phyloP scores from a whole-genome alignment of 2,113 vertebrate species.

The Syngnathus typhle region DNA sequence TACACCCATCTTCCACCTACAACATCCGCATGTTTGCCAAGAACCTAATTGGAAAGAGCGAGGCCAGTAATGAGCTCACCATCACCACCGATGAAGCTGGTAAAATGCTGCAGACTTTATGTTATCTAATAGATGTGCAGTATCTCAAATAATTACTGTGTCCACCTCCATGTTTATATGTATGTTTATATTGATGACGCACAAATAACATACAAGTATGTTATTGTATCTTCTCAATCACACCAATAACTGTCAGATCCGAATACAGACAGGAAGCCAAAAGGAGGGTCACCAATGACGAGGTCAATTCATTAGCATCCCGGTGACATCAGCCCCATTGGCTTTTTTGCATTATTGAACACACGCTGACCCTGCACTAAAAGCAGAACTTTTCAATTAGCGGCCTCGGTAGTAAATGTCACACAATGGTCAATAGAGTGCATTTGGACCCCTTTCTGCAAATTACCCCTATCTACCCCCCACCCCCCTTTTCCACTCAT shows the following conservation, averaged over 20 bases:
- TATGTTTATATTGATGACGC: neutral
- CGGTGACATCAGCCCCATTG: constrained; percentile 44
- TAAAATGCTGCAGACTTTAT: constrained; percentile 39
- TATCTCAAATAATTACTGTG: no score
- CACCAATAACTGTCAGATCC: neutral
- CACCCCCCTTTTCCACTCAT: constrained; percentile 1
- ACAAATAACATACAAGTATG: neutral
- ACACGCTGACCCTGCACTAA: constrained; percentile 58
- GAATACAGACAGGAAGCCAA: constrained; percentile 13
- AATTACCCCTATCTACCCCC: constrained; percentile 20
- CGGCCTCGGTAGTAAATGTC: constrained; percentile 59
- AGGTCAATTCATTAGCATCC: constrained; percentile 54
- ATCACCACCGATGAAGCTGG: constrained; percentile 98
- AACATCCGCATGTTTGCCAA: constrained; percentile 99
- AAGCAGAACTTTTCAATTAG: constrained; percentile 67
- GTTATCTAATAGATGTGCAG: neutral
- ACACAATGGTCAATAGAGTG: constrained; percentile 54
- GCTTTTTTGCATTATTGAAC: constrained; percentile 64
- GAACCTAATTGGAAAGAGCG: constrained; percentile 96
- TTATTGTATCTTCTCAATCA: neutral
- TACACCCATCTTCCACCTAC: constrained; percentile 97
- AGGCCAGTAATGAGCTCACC: constrained; percentile 97
- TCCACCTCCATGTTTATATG: no score
- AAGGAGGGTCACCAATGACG: constrained; percentile 14
- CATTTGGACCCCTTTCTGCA: constrained; percentile 33